Base-by-base conservation (phyloP, 1,140 invertebrate genomes). In the Metopolophium dirhodum region DNA sequence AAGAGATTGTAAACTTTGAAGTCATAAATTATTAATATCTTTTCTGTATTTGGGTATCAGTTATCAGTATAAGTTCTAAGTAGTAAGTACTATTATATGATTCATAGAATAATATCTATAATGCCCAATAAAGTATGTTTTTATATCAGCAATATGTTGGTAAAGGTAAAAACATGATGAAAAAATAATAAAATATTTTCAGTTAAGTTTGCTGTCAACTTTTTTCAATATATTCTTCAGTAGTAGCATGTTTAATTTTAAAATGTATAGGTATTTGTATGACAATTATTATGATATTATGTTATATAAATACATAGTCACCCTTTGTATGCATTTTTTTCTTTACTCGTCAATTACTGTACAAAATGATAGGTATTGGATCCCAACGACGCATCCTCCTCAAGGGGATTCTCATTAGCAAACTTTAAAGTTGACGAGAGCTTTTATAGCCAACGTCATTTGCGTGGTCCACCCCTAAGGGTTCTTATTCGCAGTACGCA, bases 381-480 rank as follows among this genome's bases (percentile, higher is more conserved):
- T 54, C 47, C 82, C n/a, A 83, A 93, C 49, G 47, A 51, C 18
- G 51, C 91, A n/a, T 90, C 51, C 30, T 61, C 77, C 82, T 93
- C 41, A 57, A 93, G 91, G 91, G 91, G 91, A 93, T 93, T 83
- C 68, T 93, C 91, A 93, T 93, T 93, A 93, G 91, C 91, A 93
- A 93, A 93, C 91, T 93, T 93, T 93, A 93, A 93, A 93, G 77
- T 85, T 93, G 82, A 93, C 91, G 57, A 93, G 91, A 86, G 91
- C 91, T 93, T 93, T 93, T 86, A 93, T 85, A 93, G 82, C 68
- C 82, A 49, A 93, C 77, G 82, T 93, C 82, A 86, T 93, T 93
- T 93, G 91, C 35, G 91, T 30, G 91, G 91, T 93, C 91, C 91
- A 85, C 68, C 91, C 91, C 91, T 93, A 51, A 93, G 91, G 91